Conservation (phyloP, 1,140 invertebrate genomes). For the Eueides isabella region DNA sequence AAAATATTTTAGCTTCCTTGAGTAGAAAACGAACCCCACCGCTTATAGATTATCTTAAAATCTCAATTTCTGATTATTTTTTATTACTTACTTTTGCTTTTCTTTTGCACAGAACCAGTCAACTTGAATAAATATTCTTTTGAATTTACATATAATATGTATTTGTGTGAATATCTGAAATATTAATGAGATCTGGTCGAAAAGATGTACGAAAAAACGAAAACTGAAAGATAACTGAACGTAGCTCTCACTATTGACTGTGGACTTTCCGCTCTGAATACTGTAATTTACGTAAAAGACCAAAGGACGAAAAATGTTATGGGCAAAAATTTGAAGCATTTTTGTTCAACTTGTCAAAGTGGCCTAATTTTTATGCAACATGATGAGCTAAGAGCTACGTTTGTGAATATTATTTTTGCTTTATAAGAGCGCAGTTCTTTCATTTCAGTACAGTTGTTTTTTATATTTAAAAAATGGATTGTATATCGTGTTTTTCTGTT, state of each 20-base stretch:
- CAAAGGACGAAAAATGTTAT: constrained; percentile 1
- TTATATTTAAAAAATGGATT: no score
- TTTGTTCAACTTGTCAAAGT: background rate
- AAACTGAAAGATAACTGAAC: constrained; percentile 1
- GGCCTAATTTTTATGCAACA: constrained; percentile 8
- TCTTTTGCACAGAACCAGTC: no score
- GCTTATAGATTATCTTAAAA: no score
- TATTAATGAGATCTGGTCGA: no score
- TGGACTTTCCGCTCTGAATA: background rate
- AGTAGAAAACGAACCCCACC: no score
- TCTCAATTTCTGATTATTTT: no score
- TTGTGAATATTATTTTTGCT: constrained; percentile 8
- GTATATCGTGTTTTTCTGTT: background rate
- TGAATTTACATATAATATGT: no score
- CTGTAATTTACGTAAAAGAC: constrained; percentile 10
- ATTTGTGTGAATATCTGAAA: no score
- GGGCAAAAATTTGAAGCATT: background rate
- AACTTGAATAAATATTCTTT: no score
- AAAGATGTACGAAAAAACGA: background rate
- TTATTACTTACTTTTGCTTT: no score
- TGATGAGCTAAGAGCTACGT: constrained; percentile 1
- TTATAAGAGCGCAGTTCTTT: background rate
- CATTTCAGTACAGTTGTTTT: constrained; percentile 5
- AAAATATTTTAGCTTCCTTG: no score
- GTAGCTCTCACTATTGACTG: constrained; percentile 12